Evolutionary conservation across 1,140 invertebrate genomes (phyloP).

Genomic region (Luehdorfia chinensis): DNA sequence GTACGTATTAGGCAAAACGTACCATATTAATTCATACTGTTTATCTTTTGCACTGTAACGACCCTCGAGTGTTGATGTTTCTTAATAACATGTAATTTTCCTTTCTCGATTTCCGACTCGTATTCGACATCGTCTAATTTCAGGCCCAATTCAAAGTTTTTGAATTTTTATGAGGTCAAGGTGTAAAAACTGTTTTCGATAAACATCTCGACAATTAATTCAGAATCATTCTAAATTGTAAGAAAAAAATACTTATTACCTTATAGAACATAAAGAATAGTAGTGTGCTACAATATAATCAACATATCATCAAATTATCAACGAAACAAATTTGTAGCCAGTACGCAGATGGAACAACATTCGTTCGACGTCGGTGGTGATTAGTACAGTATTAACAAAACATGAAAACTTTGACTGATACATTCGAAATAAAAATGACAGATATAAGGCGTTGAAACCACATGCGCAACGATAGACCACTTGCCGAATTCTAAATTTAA

Average conservation of each 20-base stretch:
- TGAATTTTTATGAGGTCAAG: conserved; percentile 44
- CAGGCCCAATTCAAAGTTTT: conserved; percentile 37
- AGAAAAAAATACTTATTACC: no score
- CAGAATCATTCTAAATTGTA: conserved; percentile 1
- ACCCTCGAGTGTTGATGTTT: conserved; percentile 67
- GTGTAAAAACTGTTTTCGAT: conserved; percentile 16
- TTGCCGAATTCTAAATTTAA: conserved; percentile 68
- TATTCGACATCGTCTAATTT: conserved; percentile 58
- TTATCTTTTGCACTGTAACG: conserved; percentile 70
- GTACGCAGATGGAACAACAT: conserved; percentile 26
- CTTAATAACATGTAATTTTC: conserved; percentile 73
- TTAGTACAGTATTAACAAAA: conserved; percentile 52
- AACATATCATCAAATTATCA: conserved; percentile 4
- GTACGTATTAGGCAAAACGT: conserved; percentile 65
- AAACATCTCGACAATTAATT: conserved; percentile 13
- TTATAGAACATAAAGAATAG: no score
- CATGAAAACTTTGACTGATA: conserved; percentile 38
- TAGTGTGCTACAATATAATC: no score
- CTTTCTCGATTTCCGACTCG: conserved; percentile 60
- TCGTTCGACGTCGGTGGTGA: conserved; percentile 48
- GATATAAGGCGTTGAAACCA: conserved; percentile 57
- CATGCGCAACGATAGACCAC: conserved; percentile 40
- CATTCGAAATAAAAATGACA: conserved; percentile 62
- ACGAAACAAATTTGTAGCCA: conserved; percentile 6
- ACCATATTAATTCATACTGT: conserved; percentile 67